These are phyloP conservation scores for Strigops habroptila DNA, from an alignment of 2,113 vertebrate genomes.

Conservation along the genomic window DNA sequence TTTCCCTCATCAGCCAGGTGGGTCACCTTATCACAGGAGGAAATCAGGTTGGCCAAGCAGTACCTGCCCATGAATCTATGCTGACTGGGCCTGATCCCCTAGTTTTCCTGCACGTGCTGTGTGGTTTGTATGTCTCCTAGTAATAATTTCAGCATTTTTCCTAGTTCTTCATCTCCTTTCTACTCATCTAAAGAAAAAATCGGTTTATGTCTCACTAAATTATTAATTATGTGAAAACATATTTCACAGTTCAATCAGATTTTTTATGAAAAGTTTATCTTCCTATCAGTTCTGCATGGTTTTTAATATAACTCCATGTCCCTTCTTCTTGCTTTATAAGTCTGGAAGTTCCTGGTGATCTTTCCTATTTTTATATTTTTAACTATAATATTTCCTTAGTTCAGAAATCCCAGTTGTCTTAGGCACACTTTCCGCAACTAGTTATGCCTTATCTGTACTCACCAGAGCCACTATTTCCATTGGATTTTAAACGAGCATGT, in stretches of 20 bases:
- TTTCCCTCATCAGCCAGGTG: neutral
- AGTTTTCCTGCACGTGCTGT: neutral
- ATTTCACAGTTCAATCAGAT: neutral
- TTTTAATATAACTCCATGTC: neutral
- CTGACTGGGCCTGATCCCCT: neutral
- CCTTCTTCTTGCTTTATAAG: neutral
- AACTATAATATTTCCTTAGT: neutral
- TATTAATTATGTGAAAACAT: neutral
- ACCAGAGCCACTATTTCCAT: neutral
- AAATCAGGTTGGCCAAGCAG: neutral
- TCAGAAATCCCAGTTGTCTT: neutral
- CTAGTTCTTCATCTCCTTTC: neutral
- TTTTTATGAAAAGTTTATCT: neutral
- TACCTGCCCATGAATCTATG: neutral
- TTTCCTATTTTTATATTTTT: neutral
- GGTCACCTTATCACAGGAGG: neutral
- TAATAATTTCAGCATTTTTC: neutral
- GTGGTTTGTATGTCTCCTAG: rapidly evolving
- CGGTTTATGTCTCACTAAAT: neutral
- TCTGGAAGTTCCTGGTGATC: neutral
- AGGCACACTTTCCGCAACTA: neutral
- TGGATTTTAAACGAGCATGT: neutral
- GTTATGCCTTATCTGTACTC: neutral
- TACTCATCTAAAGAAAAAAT: neutral
- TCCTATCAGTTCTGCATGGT: neutral